Evolutionary conservation across 2,113 vertebrate species (phyloP).

Genomic region (Rattus norvegicus): GRCr8 NC_086039.1:69787501-69788000

Average conservation of each 20-base stretch:
- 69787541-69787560: not conserved
- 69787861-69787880: constrained; percentile 22
- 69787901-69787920: not conserved
- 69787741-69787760: constrained; percentile 24
- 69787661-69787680: constrained; percentile 16
- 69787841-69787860: not conserved
- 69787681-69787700: constrained; percentile 36
- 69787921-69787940: constrained; percentile 42
- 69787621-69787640: not conserved
- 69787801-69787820: constrained; percentile 14
- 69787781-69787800: not conserved
- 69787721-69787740: constrained; percentile 22
- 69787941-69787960: not conserved
- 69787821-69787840: not conserved
- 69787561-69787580: not conserved
- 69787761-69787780: constrained; percentile 9
- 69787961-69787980: constrained; percentile 5
- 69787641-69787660: not conserved
- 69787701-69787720: constrained; percentile 27
- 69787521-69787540: not conserved
- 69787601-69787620: too few species aligned
- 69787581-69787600: not conserved
- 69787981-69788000: not conserved
- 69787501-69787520: not conserved
- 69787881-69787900: not conserved